Base-by-base conservation (phyloP, 2,113 vertebrate species). In the Sander vitreus region DNA sequence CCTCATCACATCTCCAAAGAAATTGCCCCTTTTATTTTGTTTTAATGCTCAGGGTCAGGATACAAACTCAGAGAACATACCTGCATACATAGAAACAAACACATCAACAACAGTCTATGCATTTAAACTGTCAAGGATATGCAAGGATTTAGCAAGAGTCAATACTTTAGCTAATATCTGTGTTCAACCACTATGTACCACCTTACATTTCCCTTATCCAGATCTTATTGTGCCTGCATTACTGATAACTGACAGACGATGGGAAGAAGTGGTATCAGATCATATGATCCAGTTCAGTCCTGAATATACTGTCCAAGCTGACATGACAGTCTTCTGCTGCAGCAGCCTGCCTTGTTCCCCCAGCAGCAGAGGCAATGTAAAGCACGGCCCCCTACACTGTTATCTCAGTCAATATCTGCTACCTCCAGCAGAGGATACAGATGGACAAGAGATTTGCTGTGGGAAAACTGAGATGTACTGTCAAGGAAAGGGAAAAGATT, bases 341-440 rank as follows among this genome's bases (percentile, higher is more conserved):
- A 76, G 86, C 76, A 79, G 84, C 69, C 91, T 81, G 85, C 83
- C 85, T 86, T 89, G 83, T 93, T 89, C 90, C 33, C 59, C 25
- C 45, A 73, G 76, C 73, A 63, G 74, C 79, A 58, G 78, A 85
- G 70, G 66, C 85, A 43, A 78, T 88, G 91, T 89, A 25, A 57
- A 82, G 89, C 88, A 90, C 50, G 6, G 71, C 84, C 87, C 82
- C 27, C 68, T 80, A 12, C 74, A 50, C 78, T 68, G 63, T 89
- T 90, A 89, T 93, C 86, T 89, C 77, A 54, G 84, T 83, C 86
- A 70, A 73, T 84, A 88, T 90, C 92, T 89, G 73, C 73, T 85
- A 3, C 77, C 89, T 87, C 87, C 87, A 86, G 78, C 85, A 70
- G 74, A 87, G 68, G 78, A 83, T 55, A 60, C 81, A 84, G 76